Evolutionary conservation across 2,888 invertebrate species (phyloP), one percentile per base, ranked within the genome.

Genomic region (Laspeyria flexula): DNA sequence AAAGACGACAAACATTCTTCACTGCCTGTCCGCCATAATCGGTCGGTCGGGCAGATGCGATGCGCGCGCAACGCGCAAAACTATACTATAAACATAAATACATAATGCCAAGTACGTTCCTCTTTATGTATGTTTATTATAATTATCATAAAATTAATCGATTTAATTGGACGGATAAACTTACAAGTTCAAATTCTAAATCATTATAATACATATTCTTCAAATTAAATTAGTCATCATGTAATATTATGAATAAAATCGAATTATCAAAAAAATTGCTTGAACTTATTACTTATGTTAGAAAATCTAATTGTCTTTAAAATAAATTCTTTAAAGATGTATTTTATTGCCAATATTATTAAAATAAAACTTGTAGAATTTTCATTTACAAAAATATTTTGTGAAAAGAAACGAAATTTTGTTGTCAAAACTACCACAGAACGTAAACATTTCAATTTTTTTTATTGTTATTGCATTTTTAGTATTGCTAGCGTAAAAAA

Each of bases 51-150:
- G 86, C 84, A 86, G 88, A 87, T 85, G 88, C 88, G 83, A 86
- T 93, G 92, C 92, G 92, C 92, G 92, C 92, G 92, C 92, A 92
- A 90, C 90, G 90, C 91, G 87, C 89, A 87, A 88, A 85, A 81
- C 80, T 86, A 86, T 84, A 88, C 72, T 83, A 88, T 84, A 90
- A 89, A 90, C 88, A 90, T 86, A 89, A 84, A 86, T 83, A 80
- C 71, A 75, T 67, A 66, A 67, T 58, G 55, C 66, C 44, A 57
- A 39, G 38, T 7, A 55, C 68, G 67, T 69, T 70, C 57, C 68
- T 57, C 18, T 55, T 37, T 57, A 69, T 4, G 60, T 41, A 53
- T 35, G 18, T 50, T 16, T 6, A 35, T 23, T 38, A 46, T 42
- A 46, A 23, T 30, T 33, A 11, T 6, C 5, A 1, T 29, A 25